Conservation (phyloP, 1,140 invertebrate genomes). For the Eumeta japonica region DNA sequence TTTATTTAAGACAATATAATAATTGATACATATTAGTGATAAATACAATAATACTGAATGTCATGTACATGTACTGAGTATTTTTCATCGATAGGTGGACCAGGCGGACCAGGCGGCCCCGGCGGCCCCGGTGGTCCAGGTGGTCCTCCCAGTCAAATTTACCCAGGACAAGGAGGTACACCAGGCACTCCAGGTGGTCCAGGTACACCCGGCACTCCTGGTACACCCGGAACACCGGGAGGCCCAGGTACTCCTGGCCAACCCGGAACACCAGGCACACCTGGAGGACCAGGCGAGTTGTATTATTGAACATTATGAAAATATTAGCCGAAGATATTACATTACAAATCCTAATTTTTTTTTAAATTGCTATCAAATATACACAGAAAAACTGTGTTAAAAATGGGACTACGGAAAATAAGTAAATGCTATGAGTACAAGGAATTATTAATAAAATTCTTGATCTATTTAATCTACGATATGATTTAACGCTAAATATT, state of each 20-base stretch:
- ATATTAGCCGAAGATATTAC: too few relatives aligned
- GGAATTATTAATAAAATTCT: background rate
- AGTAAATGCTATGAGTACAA: background rate
- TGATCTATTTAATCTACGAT: background rate
- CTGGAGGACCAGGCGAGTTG: slow-evolving; percentile 8
- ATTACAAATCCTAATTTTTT: too few relatives aligned
- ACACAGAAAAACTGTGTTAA: background rate
- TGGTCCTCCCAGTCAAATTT: background rate
- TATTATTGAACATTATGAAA: too few relatives aligned
- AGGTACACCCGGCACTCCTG: slow-evolving; percentile 22
- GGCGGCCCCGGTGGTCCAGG: slow-evolving; percentile 9
- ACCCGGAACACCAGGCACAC: slow-evolving; percentile 9
- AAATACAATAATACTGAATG: too few relatives aligned
- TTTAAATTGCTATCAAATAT: background rate
- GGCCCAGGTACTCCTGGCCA: slow-evolving; percentile 12
- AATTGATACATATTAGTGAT: too few relatives aligned
- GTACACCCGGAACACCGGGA: slow-evolving; percentile 10
- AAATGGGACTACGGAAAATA: background rate
- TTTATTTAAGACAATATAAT: too few relatives aligned
- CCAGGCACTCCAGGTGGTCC: slow-evolving; percentile 27
- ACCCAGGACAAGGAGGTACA: slow-evolving; percentile 17
- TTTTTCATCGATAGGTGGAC: slow-evolving; percentile 6
- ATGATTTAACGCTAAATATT: background rate
- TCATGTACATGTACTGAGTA: too few relatives aligned
- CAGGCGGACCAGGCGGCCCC: slow-evolving; percentile 9